Base-by-base conservation (phyloP, 1,140 invertebrate species). In the Penaeus japonicus region DNA sequence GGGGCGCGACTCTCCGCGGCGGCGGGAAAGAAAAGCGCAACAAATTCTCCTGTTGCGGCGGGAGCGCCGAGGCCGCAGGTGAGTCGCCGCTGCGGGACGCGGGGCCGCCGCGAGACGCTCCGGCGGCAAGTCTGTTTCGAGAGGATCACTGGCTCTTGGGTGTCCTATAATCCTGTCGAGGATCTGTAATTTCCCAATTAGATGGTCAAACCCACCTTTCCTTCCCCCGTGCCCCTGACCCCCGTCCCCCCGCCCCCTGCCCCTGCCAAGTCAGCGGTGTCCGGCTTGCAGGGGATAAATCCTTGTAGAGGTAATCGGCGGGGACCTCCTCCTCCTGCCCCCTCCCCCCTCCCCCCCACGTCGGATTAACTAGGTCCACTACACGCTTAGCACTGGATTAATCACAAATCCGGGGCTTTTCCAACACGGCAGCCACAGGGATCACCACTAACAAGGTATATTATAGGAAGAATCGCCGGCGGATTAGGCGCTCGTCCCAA, bases 171-270 rank as follows among this genome's bases (percentile, higher is more conserved):
- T 82, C 53, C 18, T n/a, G 32, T 53, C n/a, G 80, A 20, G 27
- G 79, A 32, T 53, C 82, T 81, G 39, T 81, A 87, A 87, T 80
- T 32, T 70, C 77, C 85, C 77, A 87, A 87, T 87, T 87, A 87
- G 81, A 53, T 54, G 85, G 78, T 87, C 78, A 81, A 55, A 65
- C 20, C 18, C 35, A 57, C 20, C 30, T 59, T 24, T 81, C 20
- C 22, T 0, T 10, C 39, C 39, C 39, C 39, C 1, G n/a, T n/a
- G n/a, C n/a, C n/a, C n/a, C n/a, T n/a, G n/a, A n/a, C n/a, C 0
- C 39, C 39, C 39, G 4, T 10, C 39, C 4, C 3, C 39, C 39
- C 39, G 0, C 3, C 39, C 39, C 39, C 1, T 39, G 39, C 39
- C 39, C 39, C 12, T 39, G 39, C 39, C 39, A 39, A 84, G 39